Evolutionary conservation across 2,797 vertebrate genomes (phyloP).

Genomic region (Falco columbarius): DNA sequence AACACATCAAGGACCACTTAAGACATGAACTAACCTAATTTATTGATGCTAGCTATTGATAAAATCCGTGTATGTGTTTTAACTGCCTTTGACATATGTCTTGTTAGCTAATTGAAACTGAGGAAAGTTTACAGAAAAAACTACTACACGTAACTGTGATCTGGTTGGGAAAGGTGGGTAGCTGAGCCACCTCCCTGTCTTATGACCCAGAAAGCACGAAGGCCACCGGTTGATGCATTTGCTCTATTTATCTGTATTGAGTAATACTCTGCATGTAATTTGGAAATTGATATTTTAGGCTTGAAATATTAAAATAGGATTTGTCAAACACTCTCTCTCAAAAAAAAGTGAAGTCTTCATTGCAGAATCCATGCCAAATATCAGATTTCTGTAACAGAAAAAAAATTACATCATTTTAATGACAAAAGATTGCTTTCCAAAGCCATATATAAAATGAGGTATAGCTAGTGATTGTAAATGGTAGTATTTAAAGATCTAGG

Average conservation of each 20-base stretch:
- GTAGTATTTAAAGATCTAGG: not conserved
- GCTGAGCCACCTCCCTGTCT: not conserved
- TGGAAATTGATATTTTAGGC: not conserved
- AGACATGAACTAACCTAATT: not conserved
- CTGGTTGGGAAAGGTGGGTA: not conserved
- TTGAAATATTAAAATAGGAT: not conserved
- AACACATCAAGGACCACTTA: not conserved
- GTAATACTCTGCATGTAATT: not conserved
- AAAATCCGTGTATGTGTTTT: not conserved
- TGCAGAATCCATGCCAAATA: not conserved
- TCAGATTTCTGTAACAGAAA: slow-evolving; percentile 48
- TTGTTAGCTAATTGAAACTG: not conserved
- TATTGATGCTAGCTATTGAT: not conserved
- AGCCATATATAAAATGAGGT: not conserved
- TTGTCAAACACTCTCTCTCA: not conserved
- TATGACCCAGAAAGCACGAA: not conserved
- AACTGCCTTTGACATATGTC: not conserved
- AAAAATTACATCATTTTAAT: not conserved
- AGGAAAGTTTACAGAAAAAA: not conserved
- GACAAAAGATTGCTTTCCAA: not conserved
- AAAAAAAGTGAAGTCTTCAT: not conserved
- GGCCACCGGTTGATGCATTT: not conserved
- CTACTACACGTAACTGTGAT: not conserved
- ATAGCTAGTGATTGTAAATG: not conserved
- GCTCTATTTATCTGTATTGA: not conserved